A percentile compares a stretch with the other conserved stretches of the same genome.
Evolutionary conservation across 2,797 vertebrate genomes (phyloP).

Genomic region (Rhincodon typus): DNA sequence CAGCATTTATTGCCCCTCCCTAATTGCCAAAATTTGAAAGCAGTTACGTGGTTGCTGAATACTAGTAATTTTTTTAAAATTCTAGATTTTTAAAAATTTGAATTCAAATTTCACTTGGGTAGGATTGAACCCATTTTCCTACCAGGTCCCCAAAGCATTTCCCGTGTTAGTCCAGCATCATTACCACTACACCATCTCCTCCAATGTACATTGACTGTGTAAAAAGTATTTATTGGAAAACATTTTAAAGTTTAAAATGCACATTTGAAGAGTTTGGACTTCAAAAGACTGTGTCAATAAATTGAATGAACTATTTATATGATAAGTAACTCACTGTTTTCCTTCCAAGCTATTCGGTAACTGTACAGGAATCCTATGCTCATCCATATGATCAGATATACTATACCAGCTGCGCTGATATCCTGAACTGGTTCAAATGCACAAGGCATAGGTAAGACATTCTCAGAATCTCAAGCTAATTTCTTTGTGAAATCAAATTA

Average conservation of each 20-base stretch:
- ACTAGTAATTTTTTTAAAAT: too few species aligned
- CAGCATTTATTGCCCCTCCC: too few species aligned
- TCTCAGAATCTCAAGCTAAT: neutral
- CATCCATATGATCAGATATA: slow-evolving; percentile 91
- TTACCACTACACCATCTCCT: too few species aligned
- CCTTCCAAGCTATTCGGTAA: slow-evolving; percentile 77
- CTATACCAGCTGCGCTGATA: slow-evolving; percentile 91
- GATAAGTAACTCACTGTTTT: slow-evolving; percentile 39
- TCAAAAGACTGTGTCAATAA: slow-evolving; percentile 28
- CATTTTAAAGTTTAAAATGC: neutral
- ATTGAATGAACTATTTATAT: neutral
- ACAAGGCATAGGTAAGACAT: slow-evolving; percentile 82
- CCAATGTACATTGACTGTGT: too few species aligned
- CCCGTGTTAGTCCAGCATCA: too few species aligned
- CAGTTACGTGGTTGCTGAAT: too few species aligned
- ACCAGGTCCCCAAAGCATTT: too few species aligned
- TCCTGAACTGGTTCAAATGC: slow-evolving; percentile 97
- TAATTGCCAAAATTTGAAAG: too few species aligned
- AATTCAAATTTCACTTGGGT: too few species aligned
- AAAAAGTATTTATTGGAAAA: neutral
- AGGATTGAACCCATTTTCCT: too few species aligned
- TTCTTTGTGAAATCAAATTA: neutral
- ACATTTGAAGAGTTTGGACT: neutral
- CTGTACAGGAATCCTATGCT: slow-evolving; percentile 87
- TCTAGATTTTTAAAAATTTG: too few species aligned